Evolutionary conservation across 2,888 invertebrate species (phyloP).

Genomic region (Bombylius discolor): DNA sequence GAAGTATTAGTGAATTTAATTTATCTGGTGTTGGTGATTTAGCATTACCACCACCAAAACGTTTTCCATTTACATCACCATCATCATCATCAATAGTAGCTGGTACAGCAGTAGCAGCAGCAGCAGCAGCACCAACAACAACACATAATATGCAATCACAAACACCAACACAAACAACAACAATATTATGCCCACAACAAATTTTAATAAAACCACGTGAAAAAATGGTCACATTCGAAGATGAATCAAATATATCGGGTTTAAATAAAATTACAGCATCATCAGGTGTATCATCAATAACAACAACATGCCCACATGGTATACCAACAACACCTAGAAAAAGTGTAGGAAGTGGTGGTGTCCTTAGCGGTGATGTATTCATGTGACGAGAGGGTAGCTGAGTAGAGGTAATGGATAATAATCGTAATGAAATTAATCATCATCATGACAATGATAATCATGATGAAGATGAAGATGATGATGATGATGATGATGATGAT

Average conservation of each 20-base stretch:
- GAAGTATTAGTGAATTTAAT: constrained; percentile 74
- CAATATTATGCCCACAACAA: constrained; percentile 23
- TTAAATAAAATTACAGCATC: background rate
- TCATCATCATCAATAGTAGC: constrained; percentile 1
- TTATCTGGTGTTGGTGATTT: constrained; percentile 51
- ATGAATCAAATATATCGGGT: constrained; percentile 40
- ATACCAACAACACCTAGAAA: constrained; percentile 36
- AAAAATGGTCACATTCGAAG: constrained; percentile 72
- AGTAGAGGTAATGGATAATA: constrained; percentile 14
- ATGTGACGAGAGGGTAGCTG: constrained; percentile 53
- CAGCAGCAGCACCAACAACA: constrained; percentile 17
- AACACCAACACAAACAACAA: constrained; percentile 26
- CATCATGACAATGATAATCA: too few relatives aligned
- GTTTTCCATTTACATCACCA: constrained; percentile 27
- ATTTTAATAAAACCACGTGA: constrained; percentile 45
- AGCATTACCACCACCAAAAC: constrained; percentile 38
- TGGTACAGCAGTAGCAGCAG: constrained; percentile 5
- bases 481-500: too few relatives aligned
- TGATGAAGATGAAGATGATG: too few relatives aligned
- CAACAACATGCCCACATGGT: constrained; percentile 34
- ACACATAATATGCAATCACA: constrained; percentile 28
- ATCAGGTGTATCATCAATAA: constrained; percentile 10
- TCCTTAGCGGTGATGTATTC: constrained; percentile 59
- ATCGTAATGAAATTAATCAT: too few relatives aligned
- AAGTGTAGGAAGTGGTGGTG: constrained; percentile 16